Evolutionary conservation across 2,797 vertebrate species (phyloP), one percentile per base, ranked within the genome.

Genomic region (Ceryle rudis): DNA sequence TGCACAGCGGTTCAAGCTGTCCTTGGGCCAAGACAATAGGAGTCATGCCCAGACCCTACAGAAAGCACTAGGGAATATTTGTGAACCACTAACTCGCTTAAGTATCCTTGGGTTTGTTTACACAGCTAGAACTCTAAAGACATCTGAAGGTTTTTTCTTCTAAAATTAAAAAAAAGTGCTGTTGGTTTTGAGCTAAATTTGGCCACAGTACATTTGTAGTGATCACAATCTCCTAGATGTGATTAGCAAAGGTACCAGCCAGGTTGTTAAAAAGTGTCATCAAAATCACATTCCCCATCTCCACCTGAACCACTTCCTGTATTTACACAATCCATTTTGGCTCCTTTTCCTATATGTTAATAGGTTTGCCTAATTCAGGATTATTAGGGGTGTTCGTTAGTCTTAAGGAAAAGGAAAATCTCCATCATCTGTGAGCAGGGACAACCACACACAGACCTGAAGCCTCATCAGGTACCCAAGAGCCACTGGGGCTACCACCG

Each of bases 1-100:
- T 9, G 20, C 78, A 61, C 10, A 18, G 88, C 5, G 21, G 60
- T 90, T 91, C 57, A 42, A 67, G n/a, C 21, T 87, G 47, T 93
- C 88, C 86, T 69, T 73, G 79, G 71, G 90, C 90, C 90, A 96
- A 93, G 86, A 90, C 60, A 97, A 77, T 58, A 92, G 60, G 62
- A 54, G 74, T 95, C 92, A 78, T 22, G 2, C 86, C 81, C 65
- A 73, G 83, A 93, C 57, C 49, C 54, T 90, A 60, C 60, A 82
- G 71, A 90, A 86, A 73, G 83, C 49, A 89, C 46, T 33, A 17
- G 35, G 41, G 86, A 94, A 65, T 92, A 85, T 61, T n/a, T 92
- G 61, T 49, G 6, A 3, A 89, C 88, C 86, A 81, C 71, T 89
- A 88, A 93, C 78, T 89, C 39, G 88, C 64, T 93, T 78, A 94